Evolutionary conservation across 2,113 vertebrate genomes (phyloP), one percentile per base, ranked within the genome.

Genomic region (Sebastes schlegelii): DNA sequence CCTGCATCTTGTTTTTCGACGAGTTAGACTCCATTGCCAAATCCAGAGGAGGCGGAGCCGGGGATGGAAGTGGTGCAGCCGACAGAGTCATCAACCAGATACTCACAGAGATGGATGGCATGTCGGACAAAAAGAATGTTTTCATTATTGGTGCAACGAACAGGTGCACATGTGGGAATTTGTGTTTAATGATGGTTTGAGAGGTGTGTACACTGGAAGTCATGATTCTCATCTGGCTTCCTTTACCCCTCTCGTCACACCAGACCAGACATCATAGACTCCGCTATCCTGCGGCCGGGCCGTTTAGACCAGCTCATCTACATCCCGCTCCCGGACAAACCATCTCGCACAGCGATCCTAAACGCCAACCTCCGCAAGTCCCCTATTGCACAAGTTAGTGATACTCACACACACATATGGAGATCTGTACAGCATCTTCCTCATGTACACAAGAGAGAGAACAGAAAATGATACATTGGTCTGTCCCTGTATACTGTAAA

Each of bases 21-120:
- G 98, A 99, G 88, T 91, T 99, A 79, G 98, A 99, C 93, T 99
- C 98, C 48, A 99, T 99, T 0, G 98, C 98, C 40, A 99, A 99
- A 92, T 98, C 98, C 75, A 96, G 98, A 85, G 98, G 98, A 26
- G 98, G 98, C 12, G 97, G 97, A 26, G 97, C 96, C 0, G 96
- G 97, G 0, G 97, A 98, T 8, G 97, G 97, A 0, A 97, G 97
- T 0, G 98, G 97, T 13, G 98, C 97, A 3, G 97, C 98, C 1
- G 98, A 99, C 92, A 92, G 98, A 68, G 97, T 99, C 85, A 99
- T 99, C 85, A 99, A 99, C 94, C 98, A 99, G 95, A 99, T 99
- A 61, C 95, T 99, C 80, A 99, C 98, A 0, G 98, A 99, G 94
- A 99, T 99, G 98, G 98, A 99, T 0, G 98, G 98, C 85, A 99